Conservation (phyloP, 1,140 invertebrate species). For the Halictus rubicundus region DNA sequence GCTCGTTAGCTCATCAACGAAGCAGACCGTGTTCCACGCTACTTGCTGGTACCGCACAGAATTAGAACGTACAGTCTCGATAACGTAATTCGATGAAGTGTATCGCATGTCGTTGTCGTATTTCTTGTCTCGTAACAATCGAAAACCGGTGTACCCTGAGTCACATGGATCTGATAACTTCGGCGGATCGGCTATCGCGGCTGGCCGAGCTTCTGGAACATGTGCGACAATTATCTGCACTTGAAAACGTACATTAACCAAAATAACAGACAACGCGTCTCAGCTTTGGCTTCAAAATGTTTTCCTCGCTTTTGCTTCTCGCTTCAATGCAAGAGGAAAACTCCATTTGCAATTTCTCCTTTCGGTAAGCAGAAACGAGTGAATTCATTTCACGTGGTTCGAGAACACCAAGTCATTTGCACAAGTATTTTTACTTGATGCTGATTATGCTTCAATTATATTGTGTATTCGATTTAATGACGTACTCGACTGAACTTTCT, state of each 20-base stretch:
- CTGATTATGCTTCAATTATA: too few relatives aligned
- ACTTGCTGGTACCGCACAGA: neutral
- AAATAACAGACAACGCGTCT: too few relatives aligned
- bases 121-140: slow-evolving; percentile 29
- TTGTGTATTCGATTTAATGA: too few relatives aligned
- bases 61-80: slow-evolving; percentile 15
- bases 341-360: too few relatives aligned
- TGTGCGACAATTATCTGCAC: neutral
- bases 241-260: neutral
- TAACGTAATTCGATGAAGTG: slow-evolving; percentile 42
- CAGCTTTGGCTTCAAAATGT: too few relatives aligned
- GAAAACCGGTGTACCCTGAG: slow-evolving; percentile 21
- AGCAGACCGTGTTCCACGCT: neutral
- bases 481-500: too few relatives aligned
- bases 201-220: neutral
- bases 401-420: too few relatives aligned
- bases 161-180: slow-evolving; percentile 30
- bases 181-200: slow-evolving; percentile 3
- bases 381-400: too few relatives aligned
- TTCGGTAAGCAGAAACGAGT: too few relatives aligned
- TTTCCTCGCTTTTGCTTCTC: too few relatives aligned
- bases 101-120: slow-evolving; percentile 37
- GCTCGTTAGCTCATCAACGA: slow-evolving; percentile 8
- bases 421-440: too few relatives aligned
- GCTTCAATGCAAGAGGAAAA: too few relatives aligned